These are phyloP conservation scores for Epizoanthus fatuus DNA, from an alignment of 92 coral and sea anemone species.

Conservation along the genomic window DNA sequence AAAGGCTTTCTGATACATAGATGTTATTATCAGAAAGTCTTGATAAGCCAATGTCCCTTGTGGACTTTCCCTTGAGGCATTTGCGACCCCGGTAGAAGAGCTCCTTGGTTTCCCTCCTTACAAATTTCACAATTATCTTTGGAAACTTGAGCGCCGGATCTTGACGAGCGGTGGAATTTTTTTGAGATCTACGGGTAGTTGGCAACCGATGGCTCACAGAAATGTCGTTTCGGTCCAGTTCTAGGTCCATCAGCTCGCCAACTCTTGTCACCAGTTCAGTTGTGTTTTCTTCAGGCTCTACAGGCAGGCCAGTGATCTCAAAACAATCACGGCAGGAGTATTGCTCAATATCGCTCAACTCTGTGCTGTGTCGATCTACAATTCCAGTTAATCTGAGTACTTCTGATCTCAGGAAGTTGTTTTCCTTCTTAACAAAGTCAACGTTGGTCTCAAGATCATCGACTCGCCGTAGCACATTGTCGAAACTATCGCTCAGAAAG, in stretches of 20 bases:
- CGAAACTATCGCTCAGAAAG: constrained; percentile 21
- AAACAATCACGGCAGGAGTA: constrained; percentile 37
- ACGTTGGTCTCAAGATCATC: constrained; percentile 25
- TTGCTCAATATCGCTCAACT: constrained; percentile 28
- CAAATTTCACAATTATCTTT: constrained; percentile 10
- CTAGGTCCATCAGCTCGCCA: constrained; percentile 9
- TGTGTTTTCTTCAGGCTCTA: constrained; percentile 27
- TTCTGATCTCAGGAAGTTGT: constrained; percentile 13
- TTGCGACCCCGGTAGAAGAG: neutral
- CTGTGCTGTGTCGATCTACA: constrained; percentile 14
- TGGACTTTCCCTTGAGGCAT: neutral
- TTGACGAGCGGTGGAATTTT: neutral
- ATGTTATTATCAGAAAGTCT: neutral
- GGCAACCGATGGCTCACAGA: constrained; percentile 36
- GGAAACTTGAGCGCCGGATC: constrained; percentile 23
- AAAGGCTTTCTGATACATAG: neutral
- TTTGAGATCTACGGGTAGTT: too few species aligned
- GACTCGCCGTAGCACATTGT: neutral
- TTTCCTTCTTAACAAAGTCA: neutral
- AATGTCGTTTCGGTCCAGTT: constrained; percentile 25
- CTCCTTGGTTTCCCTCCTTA: constrained; percentile 9
- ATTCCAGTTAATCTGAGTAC: constrained; percentile 18
- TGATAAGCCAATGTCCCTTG: constrained; percentile 1
- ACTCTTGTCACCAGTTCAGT: constrained; percentile 5
- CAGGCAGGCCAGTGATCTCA: constrained; percentile 36